Base-by-base conservation (phyloP, 64 coral and sea anemone species). In the Orbicella faveolata region DNA sequence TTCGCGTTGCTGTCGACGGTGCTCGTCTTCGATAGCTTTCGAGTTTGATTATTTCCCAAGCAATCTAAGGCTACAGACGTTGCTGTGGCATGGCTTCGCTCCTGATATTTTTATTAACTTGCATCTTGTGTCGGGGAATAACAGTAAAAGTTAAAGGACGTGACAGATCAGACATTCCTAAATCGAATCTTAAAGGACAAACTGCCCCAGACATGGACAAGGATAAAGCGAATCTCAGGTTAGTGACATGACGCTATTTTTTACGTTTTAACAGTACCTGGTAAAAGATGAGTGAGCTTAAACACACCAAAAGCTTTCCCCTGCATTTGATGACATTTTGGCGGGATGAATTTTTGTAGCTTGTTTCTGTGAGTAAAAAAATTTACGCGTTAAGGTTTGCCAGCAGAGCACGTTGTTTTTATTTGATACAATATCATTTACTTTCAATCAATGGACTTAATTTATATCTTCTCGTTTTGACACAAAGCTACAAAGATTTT, bases 191-290 rank as follows among this genome's bases (percentile, higher is more conserved):
- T 6, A 26, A 30, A 82, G n/a, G 33, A 63, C 15, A 36, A 20
- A 20, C 17, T 1, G 53, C 25, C 17, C 61, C 34, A 7, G 34
- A 53, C 39, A 18, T 53, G 51, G 64, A 85, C 82, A 70, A 52
- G 4, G 82, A 85, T 52, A 73, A 52, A 18, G 8, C 39, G 20
- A 85, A n/a, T 9, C 65, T 85, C 13, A 85, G 39, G 82, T 85
- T 65, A 52, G 82, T 30, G 9, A 52, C 2, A 15, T 20, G 1
- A 61, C 16, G 13, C 39, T 41, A 21, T 52, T 2, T 26, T 23
- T 26, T 70, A 23, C 23, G 14, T 14, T 70, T 52, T 26, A 44
- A 30, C 2, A 18, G 15, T 17, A 26, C 21, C 9, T 80, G 12
- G 52, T 79, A 25, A 25, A 52, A 77, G 18, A 51, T 21, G 19